Evolutionary conservation across 2,888 invertebrate genomes (phyloP).

Genomic region (Pachymerium ferrugineum): DNA sequence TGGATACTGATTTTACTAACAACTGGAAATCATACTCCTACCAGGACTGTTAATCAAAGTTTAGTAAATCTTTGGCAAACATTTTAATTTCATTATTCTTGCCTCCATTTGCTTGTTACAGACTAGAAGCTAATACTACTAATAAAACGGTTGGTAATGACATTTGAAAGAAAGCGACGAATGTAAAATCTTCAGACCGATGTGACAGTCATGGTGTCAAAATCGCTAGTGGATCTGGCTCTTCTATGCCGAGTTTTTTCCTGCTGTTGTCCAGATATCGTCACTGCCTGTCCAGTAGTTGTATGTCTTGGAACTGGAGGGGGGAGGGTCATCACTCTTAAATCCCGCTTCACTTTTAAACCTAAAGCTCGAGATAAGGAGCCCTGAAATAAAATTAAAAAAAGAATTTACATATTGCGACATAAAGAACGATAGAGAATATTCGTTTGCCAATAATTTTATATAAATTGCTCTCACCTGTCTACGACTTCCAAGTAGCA

Average conservation of each 20-base stretch:
- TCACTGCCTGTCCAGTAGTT: not conserved
- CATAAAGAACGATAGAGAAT: slow-evolving; percentile 30
- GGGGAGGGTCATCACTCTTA: slow-evolving; percentile 32
- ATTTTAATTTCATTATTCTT: too few species aligned
- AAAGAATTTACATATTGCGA: not conserved
- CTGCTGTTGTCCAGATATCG: not conserved
- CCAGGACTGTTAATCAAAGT: too few species aligned
- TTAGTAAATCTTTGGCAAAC: not conserved
- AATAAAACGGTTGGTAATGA: not conserved
- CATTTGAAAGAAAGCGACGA: not conserved
- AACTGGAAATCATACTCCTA: too few species aligned
- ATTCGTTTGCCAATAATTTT: slow-evolving; percentile 31
- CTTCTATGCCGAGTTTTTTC: slow-evolving; percentile 52
- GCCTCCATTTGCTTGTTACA: not conserved
- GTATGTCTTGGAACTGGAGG: slow-evolving; percentile 24
- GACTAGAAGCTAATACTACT: slow-evolving; percentile 1
- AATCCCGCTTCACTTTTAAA: slow-evolving; percentile 45
- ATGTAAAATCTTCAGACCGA: slow-evolving; percentile 44
- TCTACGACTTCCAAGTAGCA: slow-evolving; percentile 48
- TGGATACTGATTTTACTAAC: too few species aligned
- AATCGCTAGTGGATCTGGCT: slow-evolving; percentile 69
- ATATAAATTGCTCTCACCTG: slow-evolving; percentile 44
- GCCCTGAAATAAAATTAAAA: slow-evolving; percentile 54
- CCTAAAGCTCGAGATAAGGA: slow-evolving; percentile 68
- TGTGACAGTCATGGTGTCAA: slow-evolving; percentile 56